A percentile compares a stretch with the other conserved stretches of the same genome.
phyloP scores from a whole-genome alignment of 1,140 invertebrate species.

The Bursaphelenchus mucronatus region DNA sequence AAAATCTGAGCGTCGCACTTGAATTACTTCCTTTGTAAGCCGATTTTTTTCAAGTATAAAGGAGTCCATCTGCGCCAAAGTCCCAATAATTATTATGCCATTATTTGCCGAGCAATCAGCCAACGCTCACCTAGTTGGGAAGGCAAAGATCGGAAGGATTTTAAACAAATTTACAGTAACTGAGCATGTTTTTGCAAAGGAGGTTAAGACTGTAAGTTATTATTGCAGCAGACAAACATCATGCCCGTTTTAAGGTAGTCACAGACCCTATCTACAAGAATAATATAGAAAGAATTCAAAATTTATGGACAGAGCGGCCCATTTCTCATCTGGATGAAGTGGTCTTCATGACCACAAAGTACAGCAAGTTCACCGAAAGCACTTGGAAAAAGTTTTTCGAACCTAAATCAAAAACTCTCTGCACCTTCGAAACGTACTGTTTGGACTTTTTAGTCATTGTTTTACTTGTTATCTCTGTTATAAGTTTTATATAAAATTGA shows the following conservation, averaged over 20 bases:
- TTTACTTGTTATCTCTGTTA: not conserved
- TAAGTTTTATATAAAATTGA: conserved; percentile 6
- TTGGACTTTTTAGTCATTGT: conserved; percentile 9
- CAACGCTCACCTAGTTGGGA: conserved; percentile 22
- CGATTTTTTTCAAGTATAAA: conserved; percentile 14
- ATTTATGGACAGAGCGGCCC: conserved; percentile 22
- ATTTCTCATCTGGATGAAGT: conserved; percentile 21
- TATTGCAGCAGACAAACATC: not conserved
- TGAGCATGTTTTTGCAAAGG: conserved; percentile 14
- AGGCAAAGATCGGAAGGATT: conserved; percentile 9
- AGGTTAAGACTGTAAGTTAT: not conserved
- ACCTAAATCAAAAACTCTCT: conserved; percentile 8
- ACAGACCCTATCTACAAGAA: conserved; percentile 7
- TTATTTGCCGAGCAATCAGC: conserved; percentile 29
- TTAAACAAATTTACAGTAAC: conserved; percentile 28
- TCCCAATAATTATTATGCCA: conserved; percentile 35
- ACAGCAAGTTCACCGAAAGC: not conserved
- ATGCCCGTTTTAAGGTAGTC: conserved; percentile 15
- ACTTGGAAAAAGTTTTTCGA: conserved; percentile 8
- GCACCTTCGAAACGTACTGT: conserved; percentile 14
- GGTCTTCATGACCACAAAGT: conserved; percentile 8
- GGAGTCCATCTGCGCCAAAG: conserved; percentile 27
- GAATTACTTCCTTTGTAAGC: not conserved
- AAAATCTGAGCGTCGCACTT: not conserved
- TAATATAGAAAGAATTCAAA: conserved; percentile 12